Evolutionary conservation across 2,888 invertebrate genomes (phyloP).

Genomic region (Orthosia gothica): DNA sequence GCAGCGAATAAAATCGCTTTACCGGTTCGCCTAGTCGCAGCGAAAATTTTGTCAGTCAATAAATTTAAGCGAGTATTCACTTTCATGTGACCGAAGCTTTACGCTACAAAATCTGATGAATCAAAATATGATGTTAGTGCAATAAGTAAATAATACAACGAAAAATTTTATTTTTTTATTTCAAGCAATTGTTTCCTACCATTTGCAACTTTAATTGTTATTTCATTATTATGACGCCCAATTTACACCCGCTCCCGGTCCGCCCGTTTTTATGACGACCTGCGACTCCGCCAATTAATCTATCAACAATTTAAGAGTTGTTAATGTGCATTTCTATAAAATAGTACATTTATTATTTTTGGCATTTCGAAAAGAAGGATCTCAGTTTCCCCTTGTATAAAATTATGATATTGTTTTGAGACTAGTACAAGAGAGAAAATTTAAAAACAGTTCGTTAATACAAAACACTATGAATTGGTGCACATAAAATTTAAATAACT

Average conservation of each 20-base stretch:
- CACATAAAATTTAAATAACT: conserved; percentile 69
- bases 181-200: conserved; percentile 56
- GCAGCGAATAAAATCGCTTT: not conserved
- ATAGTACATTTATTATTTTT: conserved; percentile 5
- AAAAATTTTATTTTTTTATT: conserved; percentile 27
- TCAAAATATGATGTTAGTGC: conserved; percentile 33
- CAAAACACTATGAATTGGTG: conserved; percentile 64
- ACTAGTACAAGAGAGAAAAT: conserved; percentile 15
- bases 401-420: conserved; percentile 24
- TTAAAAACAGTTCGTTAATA: conserved; percentile 59
- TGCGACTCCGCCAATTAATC: conserved; percentile 57
- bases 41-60: conserved; percentile 3
- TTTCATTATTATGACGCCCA: conserved; percentile 78
- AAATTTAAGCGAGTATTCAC: not conserved
- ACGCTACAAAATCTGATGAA: too few relatives aligned
- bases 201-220: conserved; percentile 75
- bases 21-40: not conserved
- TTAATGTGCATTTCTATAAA: conserved; percentile 26
- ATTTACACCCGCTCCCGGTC: conserved; percentile 72
- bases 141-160: too few relatives aligned
- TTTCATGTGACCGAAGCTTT: not conserved
- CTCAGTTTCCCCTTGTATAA: not conserved
- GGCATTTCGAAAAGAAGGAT: not conserved
- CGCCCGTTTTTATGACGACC: conserved; percentile 73
- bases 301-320: conserved; percentile 46